Percentiles rank a stretch among this genome's conserved stretches.
Conservation (phyloP, 2,797 vertebrate species). For the Picus viridis region DNA sequence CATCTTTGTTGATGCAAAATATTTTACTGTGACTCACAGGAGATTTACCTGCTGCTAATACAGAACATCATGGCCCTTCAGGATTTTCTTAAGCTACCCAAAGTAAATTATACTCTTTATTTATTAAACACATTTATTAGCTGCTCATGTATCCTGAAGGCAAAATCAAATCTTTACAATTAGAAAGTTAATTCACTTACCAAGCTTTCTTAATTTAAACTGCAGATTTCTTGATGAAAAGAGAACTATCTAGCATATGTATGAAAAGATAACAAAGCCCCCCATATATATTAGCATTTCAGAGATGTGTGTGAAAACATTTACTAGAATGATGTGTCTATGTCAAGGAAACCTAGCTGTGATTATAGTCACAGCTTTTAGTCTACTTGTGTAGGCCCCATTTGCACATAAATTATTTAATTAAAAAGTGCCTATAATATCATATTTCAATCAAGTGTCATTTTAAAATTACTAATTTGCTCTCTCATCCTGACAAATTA, state of each 20-base stretch:
- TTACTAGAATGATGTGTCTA: background rate
- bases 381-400: background rate
- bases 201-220: background rate
- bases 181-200: background rate
- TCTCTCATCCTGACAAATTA: background rate
- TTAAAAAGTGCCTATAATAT: background rate
- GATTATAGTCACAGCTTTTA: background rate
- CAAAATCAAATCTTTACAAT: background rate
- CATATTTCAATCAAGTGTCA: background rate
- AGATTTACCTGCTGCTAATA: background rate
- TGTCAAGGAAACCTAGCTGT: background rate
- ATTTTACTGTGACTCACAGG: background rate
- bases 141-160: background rate
- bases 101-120: background rate
- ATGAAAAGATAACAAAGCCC: background rate
- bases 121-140: slow-evolving; percentile 21
- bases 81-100: slow-evolving; percentile 14
- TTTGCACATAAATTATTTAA: background rate
- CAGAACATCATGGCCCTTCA: background rate
- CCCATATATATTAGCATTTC: background rate
- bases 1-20: background rate
- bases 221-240: background rate
- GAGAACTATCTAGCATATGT: background rate
- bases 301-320: background rate
- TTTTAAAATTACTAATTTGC: background rate